phyloP scores from a whole-genome alignment of 1,140 invertebrate species.

The Steinernema feltiae region DNA sequence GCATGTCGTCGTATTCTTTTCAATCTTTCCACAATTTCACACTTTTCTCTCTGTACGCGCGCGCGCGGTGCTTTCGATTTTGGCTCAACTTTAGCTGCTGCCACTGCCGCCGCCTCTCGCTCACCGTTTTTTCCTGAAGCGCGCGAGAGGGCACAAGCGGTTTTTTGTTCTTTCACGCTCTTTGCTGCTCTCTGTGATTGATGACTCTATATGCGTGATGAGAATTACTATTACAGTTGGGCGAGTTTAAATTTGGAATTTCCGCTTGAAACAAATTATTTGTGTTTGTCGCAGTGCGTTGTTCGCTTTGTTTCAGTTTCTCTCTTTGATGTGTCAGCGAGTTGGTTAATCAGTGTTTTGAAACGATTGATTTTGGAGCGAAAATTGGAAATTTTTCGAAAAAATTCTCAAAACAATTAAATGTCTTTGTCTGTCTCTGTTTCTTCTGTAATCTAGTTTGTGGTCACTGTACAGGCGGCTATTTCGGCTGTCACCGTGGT shows the following conservation, averaged over 20 bases:
- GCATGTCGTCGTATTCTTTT: too few species aligned
- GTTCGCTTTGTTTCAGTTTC: background rate
- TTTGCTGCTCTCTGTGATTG: too few species aligned
- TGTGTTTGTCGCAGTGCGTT: slow-evolving; percentile 10
- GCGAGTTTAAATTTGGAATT: background rate
- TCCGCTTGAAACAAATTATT: background rate
- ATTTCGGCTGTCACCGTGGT: slow-evolving; percentile 57
- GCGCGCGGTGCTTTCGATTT: background rate
- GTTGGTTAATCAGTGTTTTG: background rate
- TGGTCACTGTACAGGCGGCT: slow-evolving; percentile 43
- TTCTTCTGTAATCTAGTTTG: slow-evolving; percentile 24
- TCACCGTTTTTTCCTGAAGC: too few species aligned
- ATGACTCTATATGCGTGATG: too few species aligned
- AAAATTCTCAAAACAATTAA: too few species aligned
- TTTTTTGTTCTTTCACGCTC: too few species aligned
- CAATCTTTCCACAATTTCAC: background rate
- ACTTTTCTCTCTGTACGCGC: background rate
- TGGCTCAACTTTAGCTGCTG: too few species aligned
- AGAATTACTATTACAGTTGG: too few species aligned
- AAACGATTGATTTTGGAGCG: too few species aligned
- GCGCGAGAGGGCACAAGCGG: too few species aligned
- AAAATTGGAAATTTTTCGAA: too few species aligned
- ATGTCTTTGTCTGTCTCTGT: slow-evolving; percentile 3
- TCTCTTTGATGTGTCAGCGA: background rate
- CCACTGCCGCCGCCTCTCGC: too few species aligned